Conservation (phyloP, 2,888 invertebrate species). For the Sarcophaga carnaria region DNA sequence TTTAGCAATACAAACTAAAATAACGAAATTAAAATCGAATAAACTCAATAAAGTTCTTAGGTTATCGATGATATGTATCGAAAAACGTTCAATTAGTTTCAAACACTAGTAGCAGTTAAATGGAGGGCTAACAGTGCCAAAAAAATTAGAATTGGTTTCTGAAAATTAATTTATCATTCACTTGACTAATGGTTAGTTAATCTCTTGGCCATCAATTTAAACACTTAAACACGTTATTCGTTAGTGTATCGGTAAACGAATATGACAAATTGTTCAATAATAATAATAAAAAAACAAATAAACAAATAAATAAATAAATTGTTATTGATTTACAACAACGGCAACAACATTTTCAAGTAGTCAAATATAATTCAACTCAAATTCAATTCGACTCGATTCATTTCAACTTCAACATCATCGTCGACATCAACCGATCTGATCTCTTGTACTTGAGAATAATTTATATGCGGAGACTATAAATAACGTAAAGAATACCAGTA, state of each 20-base stretch:
- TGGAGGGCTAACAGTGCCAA: no score
- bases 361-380: conserved; percentile 3
- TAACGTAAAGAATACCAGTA: neutral
- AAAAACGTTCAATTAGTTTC: no score
- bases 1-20: no score
- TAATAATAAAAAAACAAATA: no score
- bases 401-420: conserved; percentile 4
- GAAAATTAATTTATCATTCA: conserved; percentile 41
- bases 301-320: conserved; percentile 28
- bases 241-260: neutral
- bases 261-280: conserved; percentile 57
- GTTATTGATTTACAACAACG: conserved; percentile 50
- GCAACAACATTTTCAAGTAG: conserved; percentile 28
- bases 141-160: no score
- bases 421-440: conserved; percentile 53
- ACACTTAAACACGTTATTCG: conserved; percentile 46
- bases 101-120: neutral
- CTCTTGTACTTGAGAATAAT: conserved; percentile 49
- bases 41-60: no score
- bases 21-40: no score
- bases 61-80: no score
- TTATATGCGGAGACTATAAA: conserved; percentile 7
- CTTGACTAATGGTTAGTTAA: conserved; percentile 26
- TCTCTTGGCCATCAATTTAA: conserved; percentile 30
- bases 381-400: conserved; percentile 31